Conservation (phyloP, 2,797 vertebrate species). For the Ptychadena robeensis region DNA sequence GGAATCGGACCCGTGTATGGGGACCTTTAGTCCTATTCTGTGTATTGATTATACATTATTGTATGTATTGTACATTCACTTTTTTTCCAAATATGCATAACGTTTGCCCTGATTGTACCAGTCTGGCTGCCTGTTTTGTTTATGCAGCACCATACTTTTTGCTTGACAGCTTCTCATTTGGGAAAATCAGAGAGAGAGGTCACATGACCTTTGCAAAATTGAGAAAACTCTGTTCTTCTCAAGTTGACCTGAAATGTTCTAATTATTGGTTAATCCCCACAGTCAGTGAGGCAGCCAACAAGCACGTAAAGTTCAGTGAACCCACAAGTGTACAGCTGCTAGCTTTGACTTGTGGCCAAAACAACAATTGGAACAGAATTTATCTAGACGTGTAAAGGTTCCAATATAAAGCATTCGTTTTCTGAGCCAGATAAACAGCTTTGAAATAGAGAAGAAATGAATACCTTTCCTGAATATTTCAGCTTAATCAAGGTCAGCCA, state of each 20-base stretch:
- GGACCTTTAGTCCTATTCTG: no score
- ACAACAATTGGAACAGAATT: conserved; percentile 82
- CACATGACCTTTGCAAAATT: conserved; percentile 73
- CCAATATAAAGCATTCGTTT: conserved; percentile 76
- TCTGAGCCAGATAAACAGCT: conserved; percentile 73
- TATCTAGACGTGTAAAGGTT: conserved; percentile 78
- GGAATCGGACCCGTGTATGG: no score
- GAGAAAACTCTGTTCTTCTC: conserved; percentile 77
- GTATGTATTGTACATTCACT: background rate
- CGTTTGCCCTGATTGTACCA: conserved; percentile 4
- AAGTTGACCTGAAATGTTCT: conserved; percentile 89
- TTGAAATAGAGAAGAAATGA: conserved; percentile 72
- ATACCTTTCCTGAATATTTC: conserved; percentile 69
- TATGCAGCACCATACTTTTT: conserved; percentile 52
- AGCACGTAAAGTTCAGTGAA: conserved; percentile 87
- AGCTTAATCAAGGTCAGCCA: conserved; percentile 70
- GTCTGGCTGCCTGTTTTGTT: conserved; percentile 59
- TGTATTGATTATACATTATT: background rate
- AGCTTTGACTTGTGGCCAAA: conserved; percentile 93
- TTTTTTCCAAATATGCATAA: background rate
- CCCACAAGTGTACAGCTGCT: conserved; percentile 92
- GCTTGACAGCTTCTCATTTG: conserved; percentile 67
- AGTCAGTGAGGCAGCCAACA: conserved; percentile 80
- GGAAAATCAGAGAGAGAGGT: conserved; percentile 71
- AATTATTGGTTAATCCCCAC: conserved; percentile 90